Base-by-base conservation (phyloP, 2,797 vertebrate genomes). In the Rhynchotus rufescens region DNA sequence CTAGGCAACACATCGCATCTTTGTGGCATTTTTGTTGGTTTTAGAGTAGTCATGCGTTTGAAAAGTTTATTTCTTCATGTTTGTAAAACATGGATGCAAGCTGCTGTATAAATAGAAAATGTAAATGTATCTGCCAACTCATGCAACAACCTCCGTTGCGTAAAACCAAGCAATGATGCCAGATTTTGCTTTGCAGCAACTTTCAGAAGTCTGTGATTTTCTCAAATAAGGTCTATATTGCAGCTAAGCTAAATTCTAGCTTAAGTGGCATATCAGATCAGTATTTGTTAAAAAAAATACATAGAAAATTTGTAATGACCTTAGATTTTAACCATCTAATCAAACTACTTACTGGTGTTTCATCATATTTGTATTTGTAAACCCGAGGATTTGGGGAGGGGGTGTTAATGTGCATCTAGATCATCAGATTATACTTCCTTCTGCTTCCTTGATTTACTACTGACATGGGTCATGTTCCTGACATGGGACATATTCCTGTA, bases 91-190 rank as follows among this genome's bases (percentile, higher is more conserved):
- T 89, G 80, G 74, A 72, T 94, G 71, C 90, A 94, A 94, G 65
- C 87, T 93, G 61, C 82, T 81, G 38, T 84, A 94, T 89, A 96
- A 94, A 94, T 93, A 94, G 94, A 87, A 92, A 81, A 91, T 93
- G 84, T 90, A 94, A 96, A 88, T 90, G 76, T 94, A 90, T 85
- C 84, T 94, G 89, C 91, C 89, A 95, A 86, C 74, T 93, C 84
- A 89, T 81, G 76, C 87, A 93, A 92, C 89, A 94, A 67, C 82
- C 59, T 83, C 59, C 38, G 0, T 54, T 92, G 77, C 77, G 86
- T 90, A 79, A 93, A 94, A 96, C 77, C 86, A 84, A 93, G 84
- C 94, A 94, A 76, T 86, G 93, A 77, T 86, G 93, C 80, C 71
- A 94, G 95, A 92, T 92, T 96, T 94, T 85, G 83, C 73, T 76